Evolutionary conservation across 2,888 invertebrate species (phyloP), one percentile per base, ranked within the genome.

Genomic region (Cerastoderma edule): DNA sequence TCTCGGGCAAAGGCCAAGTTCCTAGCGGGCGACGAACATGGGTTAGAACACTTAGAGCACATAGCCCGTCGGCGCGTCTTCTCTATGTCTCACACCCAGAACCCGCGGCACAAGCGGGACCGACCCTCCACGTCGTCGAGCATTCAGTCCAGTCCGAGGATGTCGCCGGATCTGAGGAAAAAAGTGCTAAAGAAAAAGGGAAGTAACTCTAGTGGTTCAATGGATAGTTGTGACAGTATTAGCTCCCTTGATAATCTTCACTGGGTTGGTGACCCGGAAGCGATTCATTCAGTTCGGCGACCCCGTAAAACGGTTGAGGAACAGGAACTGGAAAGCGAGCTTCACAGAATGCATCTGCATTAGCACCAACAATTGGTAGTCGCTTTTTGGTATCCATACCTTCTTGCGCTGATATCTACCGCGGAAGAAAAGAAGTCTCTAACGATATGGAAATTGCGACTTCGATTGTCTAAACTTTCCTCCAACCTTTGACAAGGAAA

Each of bases 191-290:
- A 50, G 19, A 65, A 69, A 19, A 74, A 69, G 68, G 72, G 76
- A 30, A 50, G 60, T 57, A 71, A 72, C 68, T 79, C 79, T 28
- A 67, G 64, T 46, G 66, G 70, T 10, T 79, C 82, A 8, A 67
- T 35, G 24, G 76, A 75, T 50, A 75, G 70, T 69, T 30, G 65
- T 35, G 78, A 75, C 16, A 72, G 71, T 35, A 65, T 84, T 54
- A 76, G 76, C 13, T 84, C 85, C 50, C 71, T 87, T 65, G 85
- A 84, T 46, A 83, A 85, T 50, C 56, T 83, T 3, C 82, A 84
- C 64, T 87, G 87, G 88, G 68, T 84, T 19, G 88, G 88, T 50
- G 84, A 88, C 50, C 88, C 88, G 53, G 88, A 87, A 71, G 88
- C 88, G 1, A 88, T 87, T 44, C 80, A 85, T 71, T 89, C 89